Conservation (phyloP, 2,888 invertebrate species). For the Merodon equestris region DNA sequence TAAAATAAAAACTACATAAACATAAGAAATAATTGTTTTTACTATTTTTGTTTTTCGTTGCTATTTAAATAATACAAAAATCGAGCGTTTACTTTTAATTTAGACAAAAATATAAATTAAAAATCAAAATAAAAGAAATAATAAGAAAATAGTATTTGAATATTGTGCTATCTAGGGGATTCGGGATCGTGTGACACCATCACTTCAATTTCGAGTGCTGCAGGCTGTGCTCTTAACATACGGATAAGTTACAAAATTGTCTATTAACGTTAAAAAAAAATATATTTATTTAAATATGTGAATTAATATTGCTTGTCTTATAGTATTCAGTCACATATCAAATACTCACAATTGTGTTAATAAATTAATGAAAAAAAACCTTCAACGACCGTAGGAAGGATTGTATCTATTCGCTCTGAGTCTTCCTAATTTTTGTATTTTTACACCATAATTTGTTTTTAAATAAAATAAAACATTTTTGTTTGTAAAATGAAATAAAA, state of each 20-base stretch:
- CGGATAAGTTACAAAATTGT: too few species aligned
- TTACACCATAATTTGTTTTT: constrained; percentile 1
- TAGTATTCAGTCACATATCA: constrained; percentile 41
- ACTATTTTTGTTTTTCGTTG: too few species aligned
- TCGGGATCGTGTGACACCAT: neutral
- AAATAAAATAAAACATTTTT: neutral
- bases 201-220: neutral
- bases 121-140: too few species aligned
- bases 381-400: neutral
- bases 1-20: too few species aligned
- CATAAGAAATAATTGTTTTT: too few species aligned
- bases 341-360: constrained; percentile 16
- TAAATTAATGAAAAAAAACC: neutral
- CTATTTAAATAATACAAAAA: too few species aligned
- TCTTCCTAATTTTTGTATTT: constrained; percentile 1
- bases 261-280: neutral
- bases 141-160: too few species aligned
- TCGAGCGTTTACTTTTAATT: too few species aligned
- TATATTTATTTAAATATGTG: constrained; percentile 13
- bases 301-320: constrained; percentile 6
- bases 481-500: neutral
- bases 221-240: too few species aligned
- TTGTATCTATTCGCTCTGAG: constrained; percentile 1
- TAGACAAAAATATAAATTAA: too few species aligned
- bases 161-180: too few species aligned